Evolutionary conservation across 2,888 invertebrate genomes (phyloP), one percentile per base, ranked within the genome.

Genomic region (Candidula unifasciata): DNA sequence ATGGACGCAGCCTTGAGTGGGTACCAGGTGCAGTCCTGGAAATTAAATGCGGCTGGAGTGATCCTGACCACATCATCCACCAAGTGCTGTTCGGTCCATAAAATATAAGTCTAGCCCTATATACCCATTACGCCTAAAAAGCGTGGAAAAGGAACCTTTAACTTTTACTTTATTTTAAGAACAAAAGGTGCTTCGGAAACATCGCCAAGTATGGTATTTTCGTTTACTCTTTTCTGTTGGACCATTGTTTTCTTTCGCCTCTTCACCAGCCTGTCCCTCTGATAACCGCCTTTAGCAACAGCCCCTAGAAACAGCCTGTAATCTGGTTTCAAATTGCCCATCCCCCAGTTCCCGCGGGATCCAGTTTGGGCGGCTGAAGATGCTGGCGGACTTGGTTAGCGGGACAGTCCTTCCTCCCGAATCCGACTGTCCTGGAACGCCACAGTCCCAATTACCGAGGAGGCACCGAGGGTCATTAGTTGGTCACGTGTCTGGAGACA

Each of bases 361-460:
- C 52, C 57, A 77, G 57, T 16, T 35, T 27, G 16, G 60, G 60
- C 30, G 10, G 27, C 54, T 1, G 77, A 16, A 18, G 33, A 18
- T 30, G 77, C 74, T 74, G 77, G 24, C 30, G 57, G 77, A 77
- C 77, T 60, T 64, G 64, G 35, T 66, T 79, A 35, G 66, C 79
- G 24, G 79, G 35, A 6, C 66, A 21, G 30, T 10, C 30, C 57
- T 52, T 57, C 37, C 24, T 79, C 66, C 35, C 10, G 33, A 35
- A 37, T 33, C 79, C 66, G 66, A 18, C 79, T 66, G 44, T 66
- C 79, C 79, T 44, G 79, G 79, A 66, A 79, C 79, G 37, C 44
- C 37, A 8, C 16, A 24, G 77, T 66, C 79, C 79, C 79, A 79
- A 79, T 79, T 60, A 79, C 79, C 79, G 37, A 79, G 79, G 79